Conservation (phyloP, 2,888 invertebrate genomes). For the Polyommatus icarus region DNA sequence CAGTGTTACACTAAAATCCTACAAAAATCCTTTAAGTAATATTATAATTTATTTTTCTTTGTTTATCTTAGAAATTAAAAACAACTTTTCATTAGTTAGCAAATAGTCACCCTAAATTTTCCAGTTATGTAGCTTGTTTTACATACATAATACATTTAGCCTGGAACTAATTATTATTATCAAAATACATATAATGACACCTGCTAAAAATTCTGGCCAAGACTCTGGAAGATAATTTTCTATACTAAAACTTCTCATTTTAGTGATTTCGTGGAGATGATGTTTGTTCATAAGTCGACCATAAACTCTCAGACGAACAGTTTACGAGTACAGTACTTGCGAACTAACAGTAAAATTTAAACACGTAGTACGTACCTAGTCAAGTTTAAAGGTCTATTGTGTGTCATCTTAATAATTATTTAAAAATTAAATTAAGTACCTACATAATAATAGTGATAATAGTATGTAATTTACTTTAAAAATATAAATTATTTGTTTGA, state of each 20-base stretch:
- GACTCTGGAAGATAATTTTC: background rate
- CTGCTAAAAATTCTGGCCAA: background rate
- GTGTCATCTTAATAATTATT: background rate
- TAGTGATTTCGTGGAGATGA: conserved; percentile 15
- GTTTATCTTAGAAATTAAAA: too few relatives aligned
- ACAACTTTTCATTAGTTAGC: too few relatives aligned
- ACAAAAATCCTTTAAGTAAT: too few relatives aligned
- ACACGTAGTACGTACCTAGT: background rate
- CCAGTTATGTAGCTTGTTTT: background rate
- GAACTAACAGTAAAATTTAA: conserved; percentile 22
- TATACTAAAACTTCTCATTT: conserved; percentile 23
- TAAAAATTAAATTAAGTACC: too few relatives aligned
- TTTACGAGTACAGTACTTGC: conserved; percentile 6
- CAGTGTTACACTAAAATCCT: too few relatives aligned
- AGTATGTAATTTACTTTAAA: too few relatives aligned
- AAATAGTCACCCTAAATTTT: too few relatives aligned
- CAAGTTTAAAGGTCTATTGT: background rate
- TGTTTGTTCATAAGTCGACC: conserved; percentile 17
- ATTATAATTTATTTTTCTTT: too few relatives aligned
- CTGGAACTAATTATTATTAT: background rate
- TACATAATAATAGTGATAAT: too few relatives aligned
- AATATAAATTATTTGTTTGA: too few relatives aligned
- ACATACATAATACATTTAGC: background rate
- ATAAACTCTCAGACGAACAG: conserved; percentile 17
- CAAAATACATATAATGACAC: too few relatives aligned